Conservation (phyloP, 2,797 vertebrate species). For the Luscinia luscinia region DNA sequence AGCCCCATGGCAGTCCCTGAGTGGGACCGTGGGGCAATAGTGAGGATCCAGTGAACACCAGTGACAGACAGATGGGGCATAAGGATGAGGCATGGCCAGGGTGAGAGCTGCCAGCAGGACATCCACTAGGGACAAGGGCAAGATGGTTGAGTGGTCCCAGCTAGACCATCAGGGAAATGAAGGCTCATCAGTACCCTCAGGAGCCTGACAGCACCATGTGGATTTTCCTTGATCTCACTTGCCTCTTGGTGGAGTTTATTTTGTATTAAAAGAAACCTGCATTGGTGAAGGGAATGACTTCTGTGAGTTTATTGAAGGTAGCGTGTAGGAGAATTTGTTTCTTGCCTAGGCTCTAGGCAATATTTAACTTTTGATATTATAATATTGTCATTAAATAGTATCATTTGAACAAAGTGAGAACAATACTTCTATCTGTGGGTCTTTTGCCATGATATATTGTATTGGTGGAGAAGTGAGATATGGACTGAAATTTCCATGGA, state of each 20-base stretch:
- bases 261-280: not conserved
- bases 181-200: not conserved
- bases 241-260: not conserved
- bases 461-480: not conserved
- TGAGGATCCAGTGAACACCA: rapidly evolving
- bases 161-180: not conserved
- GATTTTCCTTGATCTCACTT: not conserved
- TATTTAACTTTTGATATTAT: not conserved
- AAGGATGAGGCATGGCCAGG: not conserved
- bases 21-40: not conserved
- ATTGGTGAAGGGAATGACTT: not conserved
- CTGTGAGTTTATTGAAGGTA: not conserved
- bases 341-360: not conserved
- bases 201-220: rapidly evolving
- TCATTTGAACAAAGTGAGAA: not conserved
- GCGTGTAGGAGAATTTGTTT: not conserved
- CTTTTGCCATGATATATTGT: rapidly evolving
- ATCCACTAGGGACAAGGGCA: not conserved
- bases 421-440: not conserved
- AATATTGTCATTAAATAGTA: not conserved
- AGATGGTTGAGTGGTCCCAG: not conserved
- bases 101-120: not conserved
- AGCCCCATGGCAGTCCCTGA: not conserved
- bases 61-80: no score
- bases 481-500: not conserved